A percentile compares a stretch with the other conserved stretches of the same genome.
Evolutionary conservation across 2,113 vertebrate species (phyloP).

Genomic region (Larimichthys crocea): DNA sequence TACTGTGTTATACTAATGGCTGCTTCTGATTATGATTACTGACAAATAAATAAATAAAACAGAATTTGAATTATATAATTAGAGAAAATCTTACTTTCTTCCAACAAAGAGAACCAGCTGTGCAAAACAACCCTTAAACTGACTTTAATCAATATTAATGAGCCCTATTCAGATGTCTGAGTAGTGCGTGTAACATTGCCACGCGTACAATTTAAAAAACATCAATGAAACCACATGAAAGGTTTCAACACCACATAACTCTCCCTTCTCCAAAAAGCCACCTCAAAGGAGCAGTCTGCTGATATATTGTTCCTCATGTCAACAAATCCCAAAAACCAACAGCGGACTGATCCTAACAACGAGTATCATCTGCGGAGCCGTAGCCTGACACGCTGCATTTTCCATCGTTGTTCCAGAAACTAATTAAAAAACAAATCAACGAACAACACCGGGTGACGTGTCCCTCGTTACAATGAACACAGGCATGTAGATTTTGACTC

Average conservation of each 20-base stretch:
- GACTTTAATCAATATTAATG: not conserved
- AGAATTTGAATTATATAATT: not conserved
- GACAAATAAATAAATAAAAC: not conserved
- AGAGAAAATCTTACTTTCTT: not conserved
- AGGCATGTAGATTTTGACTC: not conserved
- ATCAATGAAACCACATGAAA: not conserved
- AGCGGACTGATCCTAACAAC: not conserved
- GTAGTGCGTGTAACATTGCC: not conserved
- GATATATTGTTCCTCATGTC: not conserved
- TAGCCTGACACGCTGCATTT: not conserved
- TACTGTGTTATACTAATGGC: not conserved
- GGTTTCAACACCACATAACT: not conserved
- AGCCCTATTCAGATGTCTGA: not conserved
- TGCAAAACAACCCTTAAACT: not conserved
- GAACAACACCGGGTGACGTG: not conserved
- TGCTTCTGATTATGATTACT: not conserved
- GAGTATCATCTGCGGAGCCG: not conserved
- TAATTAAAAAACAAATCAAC: not conserved
- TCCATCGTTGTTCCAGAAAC: not conserved
- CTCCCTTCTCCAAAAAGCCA: not conserved
- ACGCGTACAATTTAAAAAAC: not conserved
- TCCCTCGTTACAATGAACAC: not conserved
- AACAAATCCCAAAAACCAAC: not conserved
- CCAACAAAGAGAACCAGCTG: not conserved
- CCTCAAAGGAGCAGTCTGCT: not conserved